Evolutionary conservation across 2,113 vertebrate species (phyloP).

Genomic region (Astatoreochromis straeleni): DNA sequence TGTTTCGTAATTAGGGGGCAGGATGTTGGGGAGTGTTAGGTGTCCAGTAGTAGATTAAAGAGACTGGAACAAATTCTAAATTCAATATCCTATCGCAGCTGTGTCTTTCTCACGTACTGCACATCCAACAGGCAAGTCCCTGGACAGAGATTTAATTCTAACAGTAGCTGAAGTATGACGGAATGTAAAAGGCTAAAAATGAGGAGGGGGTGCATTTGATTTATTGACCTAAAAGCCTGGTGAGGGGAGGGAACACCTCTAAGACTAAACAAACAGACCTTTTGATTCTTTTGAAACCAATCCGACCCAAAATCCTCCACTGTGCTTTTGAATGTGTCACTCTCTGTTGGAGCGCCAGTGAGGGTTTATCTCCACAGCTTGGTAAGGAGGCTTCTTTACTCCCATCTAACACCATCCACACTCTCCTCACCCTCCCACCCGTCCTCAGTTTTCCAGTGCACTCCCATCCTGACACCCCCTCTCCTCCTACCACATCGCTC

Average conservation of each 20-base stretch:
- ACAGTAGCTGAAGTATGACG: constrained; percentile 1
- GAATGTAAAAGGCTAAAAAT: constrained; percentile 28
- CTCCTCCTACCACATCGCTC: constrained; percentile 70
- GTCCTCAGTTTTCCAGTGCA: constrained; percentile 56
- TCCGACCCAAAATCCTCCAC: constrained; percentile 39
- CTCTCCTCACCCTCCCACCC: constrained; percentile 65
- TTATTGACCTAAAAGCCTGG: constrained; percentile 18
- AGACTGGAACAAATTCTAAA: constrained; percentile 43
- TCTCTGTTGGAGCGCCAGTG: constrained; percentile 68
- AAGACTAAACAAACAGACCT: neutral
- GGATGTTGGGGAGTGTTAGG: constrained; percentile 37
- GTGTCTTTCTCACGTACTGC: constrained; percentile 24
- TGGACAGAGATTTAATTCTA: neutral
- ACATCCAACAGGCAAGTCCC: constrained; percentile 13
- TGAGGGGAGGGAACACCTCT: constrained; percentile 26
- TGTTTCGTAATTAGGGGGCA: constrained; percentile 7
- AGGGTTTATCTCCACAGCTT: constrained; percentile 70
- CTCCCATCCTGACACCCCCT: constrained; percentile 61
- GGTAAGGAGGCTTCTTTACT: constrained; percentile 82
- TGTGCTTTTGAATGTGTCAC: constrained; percentile 47
- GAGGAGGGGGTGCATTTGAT: constrained; percentile 46
- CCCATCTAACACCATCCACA: constrained; percentile 76
- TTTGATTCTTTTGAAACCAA: constrained; percentile 29
- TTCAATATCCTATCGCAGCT: constrained; percentile 29
- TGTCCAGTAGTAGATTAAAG: constrained; percentile 34